Percentiles rank a stretch among this genome's conserved stretches.
These are phyloP conservation scores for Psettodes erumei DNA, from an alignment of 2,113 vertebrate species.

Conservation along the genomic window DNA sequence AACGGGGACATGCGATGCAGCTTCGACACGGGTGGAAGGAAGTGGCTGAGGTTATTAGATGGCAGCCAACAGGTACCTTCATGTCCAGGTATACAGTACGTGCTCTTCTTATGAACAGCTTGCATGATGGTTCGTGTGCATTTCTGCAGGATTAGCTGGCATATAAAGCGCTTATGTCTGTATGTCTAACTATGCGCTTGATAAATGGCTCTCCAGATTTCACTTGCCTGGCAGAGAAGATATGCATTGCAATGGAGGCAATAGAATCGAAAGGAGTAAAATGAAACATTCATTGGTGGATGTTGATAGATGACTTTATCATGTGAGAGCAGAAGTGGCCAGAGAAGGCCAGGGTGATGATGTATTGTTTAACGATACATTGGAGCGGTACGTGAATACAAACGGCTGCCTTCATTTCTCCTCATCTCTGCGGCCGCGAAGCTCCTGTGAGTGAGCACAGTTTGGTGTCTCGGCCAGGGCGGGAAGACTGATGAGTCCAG, in stretches of 20 bases:
- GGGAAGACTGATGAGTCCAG: conserved; percentile 76
- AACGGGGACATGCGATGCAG: not conserved
- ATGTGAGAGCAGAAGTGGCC: conserved; percentile 69
- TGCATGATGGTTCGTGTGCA: conserved; percentile 28
- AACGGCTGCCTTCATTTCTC: conserved; percentile 75
- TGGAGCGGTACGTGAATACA: conserved; percentile 69
- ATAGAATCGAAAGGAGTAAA: conserved; percentile 70
- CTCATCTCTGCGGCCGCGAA: conserved; percentile 66
- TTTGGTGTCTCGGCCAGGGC: conserved; percentile 71
- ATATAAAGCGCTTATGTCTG: conserved; percentile 37
- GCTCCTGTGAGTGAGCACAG: conserved; percentile 70
- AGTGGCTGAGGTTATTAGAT: conserved; percentile 16
- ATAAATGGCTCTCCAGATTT: conserved; percentile 61
- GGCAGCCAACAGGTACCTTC: conserved; percentile 14
- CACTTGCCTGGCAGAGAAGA: conserved; percentile 55
- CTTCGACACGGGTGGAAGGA: not conserved
- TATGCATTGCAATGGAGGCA: conserved; percentile 58
- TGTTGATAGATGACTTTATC: conserved; percentile 81
- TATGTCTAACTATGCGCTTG: conserved; percentile 61
- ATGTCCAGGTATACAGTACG: not conserved
- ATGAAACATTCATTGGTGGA: conserved; percentile 74
- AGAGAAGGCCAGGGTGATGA: conserved; percentile 74
- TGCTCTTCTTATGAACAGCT: conserved; percentile 36
- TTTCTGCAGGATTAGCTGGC: conserved; percentile 54
- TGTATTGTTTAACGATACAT: conserved; percentile 80